Base-by-base conservation (phyloP, 2,888 invertebrate genomes). In the Cataglyphis cursor region DNA sequence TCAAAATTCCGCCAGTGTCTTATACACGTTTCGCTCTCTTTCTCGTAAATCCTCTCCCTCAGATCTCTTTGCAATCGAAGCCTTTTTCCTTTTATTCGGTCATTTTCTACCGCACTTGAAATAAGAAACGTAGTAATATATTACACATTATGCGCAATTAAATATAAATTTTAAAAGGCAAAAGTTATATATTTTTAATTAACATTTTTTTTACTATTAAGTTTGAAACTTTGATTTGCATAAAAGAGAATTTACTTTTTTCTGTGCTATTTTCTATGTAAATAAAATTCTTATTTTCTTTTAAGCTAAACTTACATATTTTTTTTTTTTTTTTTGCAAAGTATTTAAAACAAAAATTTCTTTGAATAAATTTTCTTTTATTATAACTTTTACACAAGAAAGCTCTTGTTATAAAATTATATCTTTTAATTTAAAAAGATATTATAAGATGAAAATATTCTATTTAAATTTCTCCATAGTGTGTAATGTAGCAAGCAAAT, bases 1-100 rank as follows among this genome's bases (percentile, higher is more conserved):
- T 87, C 73, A 68, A 90, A 90, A 89, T 87, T 82, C 80, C 64
- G 68, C 84, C 84, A 54, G 81, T 84, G 76, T 82, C 64, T 83
- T 82, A 82, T 54, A 59, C 74, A 48, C 64, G 62, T 21, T 15
- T 70, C 76, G 31, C 68, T 44, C 35, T 31, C 54, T 44, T n/a
- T 75, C 59, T 62, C 57, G 10, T 64, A 61, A 44, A 9, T 48
- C 35, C 57, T 28, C 74, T 66, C 24, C 31, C 48, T 72, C 74
- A 80, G 62, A 59, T 59, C 59, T 61, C 65, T 35, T 61, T n/a
- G 57, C 28, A 38, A 65, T 51, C 51, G 62, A 75, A 62, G 15
- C 15, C 35, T 51, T 8, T n/a, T 38, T 81, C 28, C n/a, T 24
- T 74, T 66, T 73, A 64, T 62, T 44, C 5, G 51, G 80, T 59